A percentile compares a stretch with the other conserved stretches of the same genome.
Conservation (phyloP, 2,113 vertebrate genomes). For the Poeciliopsis turrubarensis region DNA sequence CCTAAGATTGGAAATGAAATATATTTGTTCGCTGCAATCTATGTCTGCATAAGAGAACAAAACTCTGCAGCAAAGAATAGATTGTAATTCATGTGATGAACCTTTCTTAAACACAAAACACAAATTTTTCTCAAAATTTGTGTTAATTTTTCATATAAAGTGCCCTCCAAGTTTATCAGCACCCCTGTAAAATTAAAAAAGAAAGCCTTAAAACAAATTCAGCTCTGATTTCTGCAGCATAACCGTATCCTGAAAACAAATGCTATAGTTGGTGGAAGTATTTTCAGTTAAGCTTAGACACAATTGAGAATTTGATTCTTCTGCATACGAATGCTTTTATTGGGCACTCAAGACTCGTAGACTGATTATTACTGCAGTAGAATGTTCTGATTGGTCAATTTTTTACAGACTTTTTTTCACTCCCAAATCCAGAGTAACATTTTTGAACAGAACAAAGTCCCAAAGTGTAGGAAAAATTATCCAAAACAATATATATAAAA, state of each 20-base stretch:
- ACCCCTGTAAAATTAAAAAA: not conserved
- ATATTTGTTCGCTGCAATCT: not conserved
- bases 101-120: too few relatives aligned
- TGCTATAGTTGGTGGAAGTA: not conserved
- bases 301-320: too few relatives aligned
- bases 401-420: not conserved
- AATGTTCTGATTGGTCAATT: not conserved
- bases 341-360: too few relatives aligned
- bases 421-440: not conserved
- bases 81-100: not conserved
- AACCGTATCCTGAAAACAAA: not conserved
- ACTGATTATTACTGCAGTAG: too few relatives aligned
- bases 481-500: too few relatives aligned
- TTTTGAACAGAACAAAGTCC: not conserved
- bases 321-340: too few relatives aligned
- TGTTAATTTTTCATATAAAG: not conserved
- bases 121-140: not conserved
- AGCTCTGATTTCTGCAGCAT: not conserved
- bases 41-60: not conserved
- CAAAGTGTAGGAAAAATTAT: not conserved
- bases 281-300: too few relatives aligned
- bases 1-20: not conserved
- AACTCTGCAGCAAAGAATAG: not conserved
- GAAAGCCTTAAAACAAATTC: not conserved
- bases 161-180: not conserved